A percentile compares a stretch with the other conserved stretches of the same genome.
phyloP scores from a whole-genome alignment of 64 coral and sea anemone genomes.

The Pocillopora verrucosa region DNA sequence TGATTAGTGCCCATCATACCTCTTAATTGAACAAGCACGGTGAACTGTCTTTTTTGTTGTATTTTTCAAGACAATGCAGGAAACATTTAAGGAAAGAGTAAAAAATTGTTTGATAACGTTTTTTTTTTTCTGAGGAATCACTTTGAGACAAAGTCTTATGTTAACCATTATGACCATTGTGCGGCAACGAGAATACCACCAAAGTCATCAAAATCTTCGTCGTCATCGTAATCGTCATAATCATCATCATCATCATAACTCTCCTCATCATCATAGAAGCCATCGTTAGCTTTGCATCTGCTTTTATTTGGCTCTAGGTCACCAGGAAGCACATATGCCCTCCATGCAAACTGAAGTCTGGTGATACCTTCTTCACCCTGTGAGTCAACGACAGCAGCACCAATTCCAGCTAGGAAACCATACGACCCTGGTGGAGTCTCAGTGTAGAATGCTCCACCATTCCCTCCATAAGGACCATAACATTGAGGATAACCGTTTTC shows the following conservation, averaged over 20 bases:
- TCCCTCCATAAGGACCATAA: conserved; percentile 77
- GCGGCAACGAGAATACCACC: too few relatives aligned
- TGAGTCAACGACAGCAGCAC: conserved; percentile 54
- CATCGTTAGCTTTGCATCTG: background rate
- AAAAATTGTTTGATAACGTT: too few relatives aligned
- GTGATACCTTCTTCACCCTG: conserved; percentile 74
- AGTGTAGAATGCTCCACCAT: conserved; percentile 32
- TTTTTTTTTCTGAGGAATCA: too few relatives aligned
- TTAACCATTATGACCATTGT: too few relatives aligned
- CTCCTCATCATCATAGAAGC: background rate
- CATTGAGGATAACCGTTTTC: conserved; percentile 28
- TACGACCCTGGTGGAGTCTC: conserved; percentile 48
- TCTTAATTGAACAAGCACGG: too few relatives aligned
- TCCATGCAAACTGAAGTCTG: conserved; percentile 73
- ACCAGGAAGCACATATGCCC: conserved; percentile 40
- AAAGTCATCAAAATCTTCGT: background rate
- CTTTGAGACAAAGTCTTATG: too few relatives aligned
- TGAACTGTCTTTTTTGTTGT: too few relatives aligned
- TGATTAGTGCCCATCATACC: too few relatives aligned
- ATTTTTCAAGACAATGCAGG: too few relatives aligned
- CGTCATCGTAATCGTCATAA: background rate
- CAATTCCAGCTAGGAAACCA: conserved; percentile 60
- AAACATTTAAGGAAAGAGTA: too few relatives aligned
- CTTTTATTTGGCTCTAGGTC: background rate
- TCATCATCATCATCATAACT: conserved; percentile 25